These are phyloP conservation scores for Poeciliopsis presidionis DNA, from an alignment of 2,797 vertebrate species.

Conservation along the genomic window DNA sequence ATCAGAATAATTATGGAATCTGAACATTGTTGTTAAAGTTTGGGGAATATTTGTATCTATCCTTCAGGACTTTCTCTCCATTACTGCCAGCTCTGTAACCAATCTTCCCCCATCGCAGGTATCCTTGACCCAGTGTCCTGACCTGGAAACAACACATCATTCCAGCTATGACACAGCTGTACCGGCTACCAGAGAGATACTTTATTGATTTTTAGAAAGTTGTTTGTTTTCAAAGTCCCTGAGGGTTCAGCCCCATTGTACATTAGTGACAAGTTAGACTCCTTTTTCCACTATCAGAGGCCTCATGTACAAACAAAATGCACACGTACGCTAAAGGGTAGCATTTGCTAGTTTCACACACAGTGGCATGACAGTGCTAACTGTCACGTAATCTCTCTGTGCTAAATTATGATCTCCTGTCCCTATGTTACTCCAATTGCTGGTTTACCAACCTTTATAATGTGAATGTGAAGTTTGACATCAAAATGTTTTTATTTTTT, in stretches of 20 bases:
- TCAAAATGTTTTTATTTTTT: background rate
- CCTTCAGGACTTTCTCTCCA: background rate
- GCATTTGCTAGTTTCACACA: background rate
- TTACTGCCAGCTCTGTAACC: background rate
- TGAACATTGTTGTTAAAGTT: background rate
- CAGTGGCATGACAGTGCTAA: background rate
- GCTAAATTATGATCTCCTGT: background rate
- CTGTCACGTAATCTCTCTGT: background rate
- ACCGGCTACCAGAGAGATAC: background rate
- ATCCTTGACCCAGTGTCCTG: slow-evolving; percentile 10
- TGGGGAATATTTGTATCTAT: background rate
- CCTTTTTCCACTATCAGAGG: slow-evolving; percentile 4
- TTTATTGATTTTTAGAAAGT: slow-evolving; percentile 12
- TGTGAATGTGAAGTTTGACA: background rate
- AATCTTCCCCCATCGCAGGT: background rate
- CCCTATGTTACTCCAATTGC: background rate
- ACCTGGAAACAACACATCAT: slow-evolving; percentile 2
- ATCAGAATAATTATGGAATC: background rate
- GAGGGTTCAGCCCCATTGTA: slow-evolving; percentile 5
- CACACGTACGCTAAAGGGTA: background rate
- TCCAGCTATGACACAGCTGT: background rate
- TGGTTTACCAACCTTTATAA: background rate
- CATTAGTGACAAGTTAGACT: slow-evolving; percentile 8
- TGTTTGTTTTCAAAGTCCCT: slow-evolving; percentile 9
- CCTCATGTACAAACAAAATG: background rate